Base-by-base conservation (phyloP, 2,888 invertebrate genomes). In the Cancer borealis region DNA sequence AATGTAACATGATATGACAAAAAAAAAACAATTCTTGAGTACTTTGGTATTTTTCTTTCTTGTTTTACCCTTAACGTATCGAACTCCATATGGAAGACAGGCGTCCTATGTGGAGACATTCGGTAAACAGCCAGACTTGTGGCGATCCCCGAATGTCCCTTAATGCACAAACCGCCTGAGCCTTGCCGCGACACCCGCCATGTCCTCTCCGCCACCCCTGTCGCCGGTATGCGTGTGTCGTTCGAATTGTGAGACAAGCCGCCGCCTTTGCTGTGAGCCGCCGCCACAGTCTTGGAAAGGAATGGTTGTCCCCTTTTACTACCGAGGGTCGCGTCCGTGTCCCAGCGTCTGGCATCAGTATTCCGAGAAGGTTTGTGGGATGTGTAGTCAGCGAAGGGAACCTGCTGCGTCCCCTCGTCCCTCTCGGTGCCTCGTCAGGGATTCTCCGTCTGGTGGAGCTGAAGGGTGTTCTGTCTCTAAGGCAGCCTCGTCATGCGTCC, bases 251-350 rank as follows among this genome's bases (percentile, higher is more conserved):
- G 39, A 84, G 84, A 84, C 84, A 14, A 39, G 14, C 30, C 84
- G 84, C 84, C 84, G 39, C 84, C 84, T 84, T 84, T 84, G 84
- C 84, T 84, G 39, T 30, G 39, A 30, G 14, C 84, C 84, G 84
- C 84, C 84, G 84, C 84, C 39, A 14, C 14, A 39, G 30, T 10
- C 17, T 12, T 39, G 17, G 39, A 10, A 10, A 84, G 39, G 17
- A 84, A 84, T 84, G 84, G 30, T 39, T 84, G 73, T 26, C 73
- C 39, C 84, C 6, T 84, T 84, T 30, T 84, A 84, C 39, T 84
- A 84, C 84, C 84, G 84, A 14, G 14, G 6, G 39, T 14, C 26
- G 73, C 17, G 39, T 84, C 84, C 66, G 8, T 84, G 84, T 84
- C 84, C 84, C 84, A 12, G 84, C 39, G 30, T 14, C 4, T 30